Conservation (phyloP, 2,888 invertebrate species). For the Amblyjoppa fuscipennis region DNA sequence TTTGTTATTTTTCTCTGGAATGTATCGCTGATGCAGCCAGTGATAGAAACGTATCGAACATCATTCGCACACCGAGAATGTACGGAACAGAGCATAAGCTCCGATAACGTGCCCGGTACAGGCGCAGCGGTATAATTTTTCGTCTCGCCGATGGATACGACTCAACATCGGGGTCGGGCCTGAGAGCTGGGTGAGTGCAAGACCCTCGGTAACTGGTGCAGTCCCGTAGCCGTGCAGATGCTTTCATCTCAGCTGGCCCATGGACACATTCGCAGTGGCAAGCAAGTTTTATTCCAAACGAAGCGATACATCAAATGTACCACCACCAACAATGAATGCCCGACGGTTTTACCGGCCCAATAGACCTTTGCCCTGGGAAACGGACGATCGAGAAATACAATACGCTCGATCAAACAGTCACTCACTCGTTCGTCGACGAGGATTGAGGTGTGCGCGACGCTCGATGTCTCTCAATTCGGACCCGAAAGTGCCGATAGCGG, state of each 20-base stretch:
- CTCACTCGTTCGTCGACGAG: conserved; percentile 13
- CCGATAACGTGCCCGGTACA: too few relatives aligned
- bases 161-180: too few relatives aligned
- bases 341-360: not conserved
- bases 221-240: too few relatives aligned
- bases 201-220: too few relatives aligned
- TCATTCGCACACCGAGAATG: too few relatives aligned
- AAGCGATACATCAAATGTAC: not conserved
- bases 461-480: not conserved
- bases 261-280: not conserved
- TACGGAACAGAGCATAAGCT: too few relatives aligned
- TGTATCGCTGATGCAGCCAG: too few relatives aligned
- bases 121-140: too few relatives aligned
- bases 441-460: not conserved
- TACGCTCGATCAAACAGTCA: conserved; percentile 35
- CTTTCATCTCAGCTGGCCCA: not conserved
- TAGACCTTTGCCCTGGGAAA: conserved; percentile 3
- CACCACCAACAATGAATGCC: not conserved
- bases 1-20: too few relatives aligned
- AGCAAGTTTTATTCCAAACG: not conserved
- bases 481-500: not conserved
- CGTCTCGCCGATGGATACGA: too few relatives aligned
- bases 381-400: conserved; percentile 10
- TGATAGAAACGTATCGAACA: too few relatives aligned
- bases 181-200: too few relatives aligned